Evolutionary conservation across 1,140 invertebrate species (phyloP), one percentile per base, ranked within the genome.

Genomic region (Globodera rostochiensis): DNA sequence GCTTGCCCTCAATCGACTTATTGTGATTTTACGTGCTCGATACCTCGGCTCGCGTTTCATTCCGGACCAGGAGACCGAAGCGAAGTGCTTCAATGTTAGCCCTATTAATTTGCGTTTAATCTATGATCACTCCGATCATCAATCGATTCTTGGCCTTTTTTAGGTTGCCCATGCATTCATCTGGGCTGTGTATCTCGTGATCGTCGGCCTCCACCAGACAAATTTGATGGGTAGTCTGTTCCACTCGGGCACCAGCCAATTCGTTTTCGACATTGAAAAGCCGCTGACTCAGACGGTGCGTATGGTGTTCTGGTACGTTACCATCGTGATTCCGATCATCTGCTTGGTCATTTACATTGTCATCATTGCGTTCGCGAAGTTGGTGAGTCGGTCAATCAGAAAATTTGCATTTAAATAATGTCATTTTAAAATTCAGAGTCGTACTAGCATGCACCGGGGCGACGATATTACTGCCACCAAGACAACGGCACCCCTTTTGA

Each of bases 251-350:
- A 71, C 69, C 69, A 71, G 69, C 36, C 25, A 71, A 36, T 71
- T 71, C 69, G 46, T 45, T 21, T 71, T 71, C 69, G 69, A 71
- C 69, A 71, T 45, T 71, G 69, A 7, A 25, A 71, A 71, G 69
- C 69, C 69, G 36, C 7, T 13, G 11, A 71, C 69, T 36, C 69
- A 71, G 25, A 71, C 25, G 36, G 13, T 71, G 36, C 69, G 69
- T 11, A 21, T 3, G 6, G 69, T 71, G 36, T 45, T 71, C 46
- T 25, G n/a, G n/a, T 71, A 36, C 6, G 8, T 71, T 7, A 71
- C 69, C 21, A 47, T 47, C 25, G 46, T 19, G 11, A 45, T 71
- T n/a, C 69, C 69, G 36, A 47, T 71, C 46, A 36, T 71, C 36
- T 71, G 36, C 36, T 45, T 71, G 36, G 6, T 47, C 69, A 71